These are phyloP conservation scores for Drosophila algonquin DNA, from an alignment of 2,888 invertebrate species.

Conservation along the genomic window DNA sequence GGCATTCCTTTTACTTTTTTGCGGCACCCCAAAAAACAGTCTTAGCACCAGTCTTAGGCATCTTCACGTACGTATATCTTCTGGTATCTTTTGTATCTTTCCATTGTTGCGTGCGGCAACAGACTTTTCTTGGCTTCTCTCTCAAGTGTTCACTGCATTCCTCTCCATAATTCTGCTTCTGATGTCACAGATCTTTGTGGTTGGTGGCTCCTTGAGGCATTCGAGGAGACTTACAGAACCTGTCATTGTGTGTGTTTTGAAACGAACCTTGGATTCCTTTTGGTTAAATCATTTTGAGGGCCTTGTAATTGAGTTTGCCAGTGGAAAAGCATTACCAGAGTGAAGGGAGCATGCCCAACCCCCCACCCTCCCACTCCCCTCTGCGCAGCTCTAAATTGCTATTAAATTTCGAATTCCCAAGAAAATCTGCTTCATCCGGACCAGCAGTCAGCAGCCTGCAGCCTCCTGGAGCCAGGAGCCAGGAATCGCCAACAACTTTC, in stretches of 20 bases:
- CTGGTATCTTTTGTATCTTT: slow-evolving; percentile 35
- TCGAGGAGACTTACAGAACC: background rate
- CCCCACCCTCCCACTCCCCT: background rate
- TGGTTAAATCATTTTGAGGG: slow-evolving; percentile 30
- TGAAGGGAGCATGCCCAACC: no score
- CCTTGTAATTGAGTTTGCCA: slow-evolving; percentile 55
- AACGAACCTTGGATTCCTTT: slow-evolving; percentile 11
- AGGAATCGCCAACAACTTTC: slow-evolving; percentile 11
- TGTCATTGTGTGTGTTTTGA: background rate
- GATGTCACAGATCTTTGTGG: slow-evolving; percentile 1
- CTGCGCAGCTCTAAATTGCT: background rate
- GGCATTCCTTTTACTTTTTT: slow-evolving; percentile 67
- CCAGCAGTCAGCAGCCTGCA: background rate
- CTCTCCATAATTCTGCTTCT: background rate
- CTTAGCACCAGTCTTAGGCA: no score
- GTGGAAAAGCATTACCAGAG: background rate
- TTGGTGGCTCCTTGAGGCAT: background rate
- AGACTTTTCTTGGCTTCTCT: slow-evolving; percentile 18
- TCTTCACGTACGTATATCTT: background rate
- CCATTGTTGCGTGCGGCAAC: slow-evolving; percentile 33
- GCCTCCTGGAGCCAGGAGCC: background rate
- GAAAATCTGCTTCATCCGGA: slow-evolving; percentile 1
- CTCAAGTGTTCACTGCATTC: slow-evolving; percentile 15
- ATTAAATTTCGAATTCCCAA: slow-evolving; percentile 17
- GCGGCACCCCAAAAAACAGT: slow-evolving; percentile 1